phyloP scores from a whole-genome alignment of 2,888 invertebrate species.

The Scaeva pyrastri region DNA sequence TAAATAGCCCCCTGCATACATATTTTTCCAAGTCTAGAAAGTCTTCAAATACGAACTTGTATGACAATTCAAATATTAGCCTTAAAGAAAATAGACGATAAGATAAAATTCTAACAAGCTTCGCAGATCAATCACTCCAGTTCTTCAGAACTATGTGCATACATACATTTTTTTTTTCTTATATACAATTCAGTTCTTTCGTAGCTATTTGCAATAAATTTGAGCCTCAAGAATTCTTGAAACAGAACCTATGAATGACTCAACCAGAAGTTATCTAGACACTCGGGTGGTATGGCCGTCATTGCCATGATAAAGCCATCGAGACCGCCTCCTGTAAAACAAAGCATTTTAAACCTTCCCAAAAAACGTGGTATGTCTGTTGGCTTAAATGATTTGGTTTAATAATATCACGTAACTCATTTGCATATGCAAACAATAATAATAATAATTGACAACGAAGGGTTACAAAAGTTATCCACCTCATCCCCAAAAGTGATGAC shows the following conservation, averaged over 20 bases:
- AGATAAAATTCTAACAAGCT: too few species aligned
- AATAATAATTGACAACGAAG: conserved; percentile 54
- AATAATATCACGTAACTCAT: conserved; percentile 69
- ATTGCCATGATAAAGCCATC: neutral
- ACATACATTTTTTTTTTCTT: neutral
- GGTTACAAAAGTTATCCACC: conserved; percentile 50
- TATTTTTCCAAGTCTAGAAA: too few species aligned
- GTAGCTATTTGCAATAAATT: neutral
- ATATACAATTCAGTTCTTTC: neutral
- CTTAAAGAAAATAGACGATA: too few species aligned
- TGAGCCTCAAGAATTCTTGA: neutral
- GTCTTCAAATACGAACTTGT: too few species aligned
- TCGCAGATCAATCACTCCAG: too few species aligned
- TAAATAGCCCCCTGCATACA: too few species aligned
- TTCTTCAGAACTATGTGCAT: too few species aligned
- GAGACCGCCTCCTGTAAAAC: conserved; percentile 17
- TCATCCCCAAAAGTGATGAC: neutral
- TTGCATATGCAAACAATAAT: conserved; percentile 63
- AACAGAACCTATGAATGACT: conserved; percentile 55
- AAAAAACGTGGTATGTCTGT: conserved; percentile 18
- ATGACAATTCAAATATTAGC: too few species aligned
- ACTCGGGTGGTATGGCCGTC: conserved; percentile 41
- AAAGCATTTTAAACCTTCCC: conserved; percentile 17
- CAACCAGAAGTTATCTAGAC: conserved; percentile 25
- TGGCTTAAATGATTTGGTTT: conserved; percentile 23